Conservation (phyloP, 2,888 invertebrate genomes). For the Coleophora flavipennella region DNA sequence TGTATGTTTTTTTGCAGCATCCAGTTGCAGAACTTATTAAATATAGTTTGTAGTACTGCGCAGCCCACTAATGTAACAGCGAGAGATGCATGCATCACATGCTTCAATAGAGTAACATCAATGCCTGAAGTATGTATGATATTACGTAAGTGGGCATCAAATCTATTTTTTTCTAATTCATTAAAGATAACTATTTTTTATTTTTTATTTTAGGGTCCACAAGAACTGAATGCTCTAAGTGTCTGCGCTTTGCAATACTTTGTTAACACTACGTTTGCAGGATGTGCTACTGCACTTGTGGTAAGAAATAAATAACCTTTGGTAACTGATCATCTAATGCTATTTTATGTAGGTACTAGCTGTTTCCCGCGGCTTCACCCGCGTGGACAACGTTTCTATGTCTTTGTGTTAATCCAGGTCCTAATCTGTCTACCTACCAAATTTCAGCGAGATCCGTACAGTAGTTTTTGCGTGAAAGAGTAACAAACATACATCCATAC, state of each 20-base stretch:
- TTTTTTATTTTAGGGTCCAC: slow-evolving; percentile 54
- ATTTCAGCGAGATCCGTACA: no score
- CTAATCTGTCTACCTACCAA: no score
- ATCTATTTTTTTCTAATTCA: background rate
- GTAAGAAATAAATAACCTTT: slow-evolving; percentile 40
- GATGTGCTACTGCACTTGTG: slow-evolving; percentile 62
- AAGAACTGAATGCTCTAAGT: slow-evolving; percentile 65
- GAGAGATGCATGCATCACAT: slow-evolving; percentile 76
- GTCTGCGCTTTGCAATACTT: slow-evolving; percentile 71
- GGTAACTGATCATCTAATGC: no score
- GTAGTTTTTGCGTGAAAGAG: no score
- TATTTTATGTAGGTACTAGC: no score
- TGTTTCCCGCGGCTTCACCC: no score
- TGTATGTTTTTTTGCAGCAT: slow-evolving; percentile 37
- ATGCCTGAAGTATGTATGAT: slow-evolving; percentile 46
- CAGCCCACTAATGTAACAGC: slow-evolving; percentile 70
- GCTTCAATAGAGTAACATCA: slow-evolving; percentile 72
- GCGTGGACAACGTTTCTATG: no score
- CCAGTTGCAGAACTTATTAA: slow-evolving; percentile 67
- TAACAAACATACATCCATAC: no score
- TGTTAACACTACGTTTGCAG: slow-evolving; percentile 58
- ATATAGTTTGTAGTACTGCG: slow-evolving; percentile 76
- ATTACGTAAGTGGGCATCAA: background rate
- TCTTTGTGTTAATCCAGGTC: no score
- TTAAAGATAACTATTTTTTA: background rate